phyloP scores from a whole-genome alignment of 2,797 vertebrate genomes.

The Rhinichthys osculus region DNA sequence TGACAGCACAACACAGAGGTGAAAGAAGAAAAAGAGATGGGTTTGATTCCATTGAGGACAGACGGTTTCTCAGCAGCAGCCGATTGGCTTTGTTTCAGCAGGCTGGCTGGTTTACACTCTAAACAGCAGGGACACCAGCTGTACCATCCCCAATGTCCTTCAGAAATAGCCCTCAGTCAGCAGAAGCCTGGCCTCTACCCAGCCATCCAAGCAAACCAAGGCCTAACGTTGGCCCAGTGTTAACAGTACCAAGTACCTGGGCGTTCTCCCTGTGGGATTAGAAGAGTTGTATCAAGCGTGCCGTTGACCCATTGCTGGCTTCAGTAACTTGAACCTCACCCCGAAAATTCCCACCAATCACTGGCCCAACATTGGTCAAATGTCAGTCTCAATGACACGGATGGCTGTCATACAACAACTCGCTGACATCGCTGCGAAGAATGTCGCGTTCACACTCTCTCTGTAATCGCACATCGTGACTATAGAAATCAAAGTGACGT shows the following conservation, averaged over 20 bases:
- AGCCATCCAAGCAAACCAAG: constrained; percentile 46
- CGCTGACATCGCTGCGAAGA: constrained; percentile 43
- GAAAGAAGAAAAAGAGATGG: not conserved
- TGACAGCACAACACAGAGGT: constrained; percentile 24
- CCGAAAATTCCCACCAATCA: constrained; percentile 6
- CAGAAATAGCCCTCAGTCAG: constrained; percentile 69
- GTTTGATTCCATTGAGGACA: constrained; percentile 61
- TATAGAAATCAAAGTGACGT: constrained; percentile 71
- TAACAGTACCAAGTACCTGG: constrained; percentile 44
- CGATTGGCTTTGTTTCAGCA: constrained; percentile 59
- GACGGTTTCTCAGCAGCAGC: constrained; percentile 68
- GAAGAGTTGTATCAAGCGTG: not conserved
- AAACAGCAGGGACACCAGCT: constrained; percentile 72
- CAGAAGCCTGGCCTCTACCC: constrained; percentile 58
- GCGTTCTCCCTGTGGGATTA: not conserved
- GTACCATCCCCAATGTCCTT: constrained; percentile 69
- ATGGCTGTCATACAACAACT: constrained; percentile 48
- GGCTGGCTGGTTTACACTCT: constrained; percentile 61
- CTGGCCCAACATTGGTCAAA: constrained; percentile 20
- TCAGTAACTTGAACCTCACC: constrained; percentile 2
- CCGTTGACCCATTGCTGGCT: constrained; percentile 5
- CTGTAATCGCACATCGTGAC: constrained; percentile 51
- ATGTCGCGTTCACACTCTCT: constrained; percentile 53
- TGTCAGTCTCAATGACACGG: constrained; percentile 21
- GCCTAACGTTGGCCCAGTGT: constrained; percentile 48